Base-by-base conservation (phyloP, 2,888 invertebrate species). In the Ypsolopha sequella region DNA sequence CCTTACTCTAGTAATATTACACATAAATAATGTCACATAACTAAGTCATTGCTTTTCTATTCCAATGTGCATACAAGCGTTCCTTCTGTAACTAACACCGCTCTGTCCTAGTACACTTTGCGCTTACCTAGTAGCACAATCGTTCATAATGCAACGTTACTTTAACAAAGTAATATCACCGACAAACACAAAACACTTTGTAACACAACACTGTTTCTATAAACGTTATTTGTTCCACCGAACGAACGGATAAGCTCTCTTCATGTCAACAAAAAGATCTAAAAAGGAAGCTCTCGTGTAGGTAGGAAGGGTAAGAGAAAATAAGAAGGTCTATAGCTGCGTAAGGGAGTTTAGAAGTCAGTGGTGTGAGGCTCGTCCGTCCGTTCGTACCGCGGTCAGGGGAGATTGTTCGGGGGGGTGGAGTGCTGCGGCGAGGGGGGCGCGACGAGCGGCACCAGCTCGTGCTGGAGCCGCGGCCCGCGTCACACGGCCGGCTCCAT, bases 391-490 rank as follows among this genome's bases (percentile, higher is more conserved):
- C 59, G 58, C 51, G 62, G 81, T 81, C 81, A 82, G 65, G 82
- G 74, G n/a, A 61, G 52, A 50, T 59, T 53, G 54, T 14, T 53
- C 35, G 53, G 64, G 59, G 59, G 54, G 54, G 13, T 53, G 36
- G 53, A 64, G 59, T 66, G 55, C 14, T 53, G 54, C 71, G 69
- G 70, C 65, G 60, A 62, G 60, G 50, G 62, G 61, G 67, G 64
- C 47, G 68, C 61, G 36, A 80, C 74, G 56, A 86, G 86, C 80
- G 87, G 87, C 80, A 82, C 85, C 81, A 86, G 86, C 76, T 85
- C 87, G 56, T 72, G 80, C 82, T 81, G 85, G 80, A 67, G 85
- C 84, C 84, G 80, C 82, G 70, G 82, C 84, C 77, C 80, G 73
- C 76, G 87, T 87, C 87, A 87, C 80, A 84, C 84, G 54, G 66